These are phyloP conservation scores for Stenodema calcarata DNA, from an alignment of 2,888 invertebrate species.

Conservation along the genomic window DNA sequence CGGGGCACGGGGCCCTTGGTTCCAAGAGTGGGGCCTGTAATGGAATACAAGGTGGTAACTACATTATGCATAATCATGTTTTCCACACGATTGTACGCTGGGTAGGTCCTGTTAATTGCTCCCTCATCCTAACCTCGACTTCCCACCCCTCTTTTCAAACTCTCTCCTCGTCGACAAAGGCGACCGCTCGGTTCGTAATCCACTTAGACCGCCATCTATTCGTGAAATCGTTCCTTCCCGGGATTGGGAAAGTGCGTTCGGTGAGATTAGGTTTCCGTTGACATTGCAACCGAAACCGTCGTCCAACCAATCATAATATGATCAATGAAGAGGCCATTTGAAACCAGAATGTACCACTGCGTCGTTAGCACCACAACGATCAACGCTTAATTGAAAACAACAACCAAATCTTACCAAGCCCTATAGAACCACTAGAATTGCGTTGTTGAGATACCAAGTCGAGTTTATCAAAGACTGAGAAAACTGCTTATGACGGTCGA, in stretches of 20 bases:
- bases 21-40: conserved; percentile 40
- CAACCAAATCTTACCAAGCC: too few relatives aligned
- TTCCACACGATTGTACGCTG: conserved; percentile 50
- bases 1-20: conserved; percentile 21
- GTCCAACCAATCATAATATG: too few relatives aligned
- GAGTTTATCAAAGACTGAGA: background rate
- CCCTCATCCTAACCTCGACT: conserved; percentile 10
- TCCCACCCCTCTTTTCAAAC: conserved; percentile 25
- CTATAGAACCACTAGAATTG: too few relatives aligned
- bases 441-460: background rate
- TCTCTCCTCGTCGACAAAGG: conserved; percentile 18
- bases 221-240: conserved; percentile 19
- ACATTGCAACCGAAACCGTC: too few relatives aligned
- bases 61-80: conserved; percentile 52
- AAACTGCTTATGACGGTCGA: background rate
- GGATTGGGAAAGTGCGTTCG: background rate
- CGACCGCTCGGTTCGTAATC: conserved; percentile 36
- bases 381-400: too few relatives aligned
- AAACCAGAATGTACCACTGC: too few relatives aligned
- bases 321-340: too few relatives aligned
- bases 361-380: too few relatives aligned
- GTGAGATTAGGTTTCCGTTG: background rate
- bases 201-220: conserved; percentile 35
- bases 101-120: conserved; percentile 42
- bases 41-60: conserved; percentile 51